Base-by-base conservation (phyloP, 2,113 vertebrate genomes). In the Nyctibius bracteatus region DNA sequence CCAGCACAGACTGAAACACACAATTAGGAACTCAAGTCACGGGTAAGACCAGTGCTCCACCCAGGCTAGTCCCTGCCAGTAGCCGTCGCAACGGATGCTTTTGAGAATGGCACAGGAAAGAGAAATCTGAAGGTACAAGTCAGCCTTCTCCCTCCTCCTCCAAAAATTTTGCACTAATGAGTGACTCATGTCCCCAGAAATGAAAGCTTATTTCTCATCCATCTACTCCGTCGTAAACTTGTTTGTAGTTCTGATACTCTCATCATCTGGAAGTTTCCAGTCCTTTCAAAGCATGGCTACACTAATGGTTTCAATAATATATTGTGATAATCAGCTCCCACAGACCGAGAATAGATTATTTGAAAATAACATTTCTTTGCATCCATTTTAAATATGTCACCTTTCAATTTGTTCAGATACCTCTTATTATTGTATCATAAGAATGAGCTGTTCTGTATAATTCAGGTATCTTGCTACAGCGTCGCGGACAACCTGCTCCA, bases 261-360 rank as follows among this genome's bases (percentile, higher is more conserved):
- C 19, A 37, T 24, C 23, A 39, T 13, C 19, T 66, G 79, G 16
- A 65, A 52, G 30, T 19, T 66, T 46, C 72, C 22, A 20, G 25
- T 8, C 33, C 57, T n/a, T 58, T 51, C 39, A 20, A 39, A 71
- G 22, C 3, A 31, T 2, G 18, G 54, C 49, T 63, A 7, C 37
- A 7, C 19, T 37, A 70, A 43, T 12, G 24, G 24, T 46, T 55
- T 62, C 55, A 57, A 4, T 37, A 52, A 59, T 3, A 33, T 8
- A 35, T 10, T 14, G 6, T 2, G 10, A 54, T 14, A 28, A 66
- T 21, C 39, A 46, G 1, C 25, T 66, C 28, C 52, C 54, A 67
- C 0, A 0, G 25, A 59, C 15, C 65, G 62, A 28, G 66, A 33
- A 51, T 0, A 28, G 27, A 62, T n/a, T 57, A 67, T 44, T 6